Base-by-base conservation (phyloP, 2,113 vertebrate genomes). In the Romanogobio albipinnatus region DNA sequence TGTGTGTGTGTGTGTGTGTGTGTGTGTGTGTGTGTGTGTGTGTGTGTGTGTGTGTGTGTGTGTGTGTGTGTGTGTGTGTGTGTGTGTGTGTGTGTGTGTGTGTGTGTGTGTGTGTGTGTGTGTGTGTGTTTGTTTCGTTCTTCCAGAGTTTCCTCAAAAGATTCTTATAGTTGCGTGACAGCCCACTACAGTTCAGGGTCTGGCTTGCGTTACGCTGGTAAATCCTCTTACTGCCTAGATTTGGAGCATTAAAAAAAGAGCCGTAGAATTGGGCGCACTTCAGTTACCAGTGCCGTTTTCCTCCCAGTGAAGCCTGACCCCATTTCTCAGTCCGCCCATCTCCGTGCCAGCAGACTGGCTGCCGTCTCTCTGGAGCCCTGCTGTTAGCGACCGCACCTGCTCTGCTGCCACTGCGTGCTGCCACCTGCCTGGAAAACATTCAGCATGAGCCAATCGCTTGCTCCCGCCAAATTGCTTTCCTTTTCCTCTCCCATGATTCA, bases 61-160 rank as follows among this genome's bases (percentile, higher is more conserved):
- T 1, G 29, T 29, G 29, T 29, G 29, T 47, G 47, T 1, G 29
- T 29, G 29, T 29, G 29, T 47, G 47, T 1, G 29, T 29, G 29
- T 29, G 29, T 47, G 47, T 1, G 29, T 29, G 29, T 29, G 29
- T 47, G 47, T 1, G 29, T 29, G 29, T 29, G 29, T 47, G 47
- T 1, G 29, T 29, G 29, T 29, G 29, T 47, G 47, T 1, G 29
- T 29, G 29, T 29, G 29, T 53, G 45, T 61, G 39, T 53, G 43
- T 29, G 29, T 62, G 58, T 36, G 61, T 61, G 79, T 64, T 47
- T 58, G 29, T 81, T 84, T 89, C 89, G 83, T 91, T 86, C 49
- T 81, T 81, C 62, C 47, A 36, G 62, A 68, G 61, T 33, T 81
- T 81, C 47, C 62, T 81, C 79, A 53, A 53, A 80, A 81, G 79